These are phyloP conservation scores for Sinocyclocheilus maitianheensis DNA, from an alignment of 2,113 vertebrate species.

Conservation along the genomic window DNA sequence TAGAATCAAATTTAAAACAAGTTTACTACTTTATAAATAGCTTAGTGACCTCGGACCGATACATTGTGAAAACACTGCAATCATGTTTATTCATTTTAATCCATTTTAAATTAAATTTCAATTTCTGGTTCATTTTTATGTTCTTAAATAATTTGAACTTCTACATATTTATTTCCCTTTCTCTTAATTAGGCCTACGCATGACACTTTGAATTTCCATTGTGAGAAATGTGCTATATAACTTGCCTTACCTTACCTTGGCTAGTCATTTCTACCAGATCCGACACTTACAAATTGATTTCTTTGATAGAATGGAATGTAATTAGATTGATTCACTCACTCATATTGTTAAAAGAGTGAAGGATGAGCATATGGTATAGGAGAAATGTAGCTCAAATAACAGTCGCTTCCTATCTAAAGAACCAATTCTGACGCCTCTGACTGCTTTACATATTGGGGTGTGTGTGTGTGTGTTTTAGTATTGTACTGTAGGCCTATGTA, in stretches of 20 bases:
- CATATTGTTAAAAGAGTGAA: background rate
- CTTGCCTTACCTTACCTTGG: background rate
- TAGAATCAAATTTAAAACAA: background rate
- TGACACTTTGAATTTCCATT: background rate
- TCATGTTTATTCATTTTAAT: background rate
- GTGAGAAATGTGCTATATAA: background rate
- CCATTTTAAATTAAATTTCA: background rate
- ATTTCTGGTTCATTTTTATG: background rate
- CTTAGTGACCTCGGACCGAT: background rate
- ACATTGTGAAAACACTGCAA: background rate
- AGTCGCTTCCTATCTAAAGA: background rate
- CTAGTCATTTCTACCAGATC: background rate
- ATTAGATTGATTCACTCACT: background rate
- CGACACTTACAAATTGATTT: background rate
- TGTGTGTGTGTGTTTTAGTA: background rate
- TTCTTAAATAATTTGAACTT: background rate
- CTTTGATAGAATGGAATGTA: background rate
- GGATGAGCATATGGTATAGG: background rate
- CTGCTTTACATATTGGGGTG: background rate
- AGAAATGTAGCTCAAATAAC: background rate
- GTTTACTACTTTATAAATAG: background rate
- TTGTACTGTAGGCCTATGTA: slow-evolving; percentile 2
- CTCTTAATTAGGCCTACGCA: background rate
- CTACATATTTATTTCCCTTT: background rate
- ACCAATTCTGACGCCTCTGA: background rate